Evolutionary conservation across 1,140 invertebrate genomes (phyloP).

Genomic region (Pseudoatta argentina): DNA sequence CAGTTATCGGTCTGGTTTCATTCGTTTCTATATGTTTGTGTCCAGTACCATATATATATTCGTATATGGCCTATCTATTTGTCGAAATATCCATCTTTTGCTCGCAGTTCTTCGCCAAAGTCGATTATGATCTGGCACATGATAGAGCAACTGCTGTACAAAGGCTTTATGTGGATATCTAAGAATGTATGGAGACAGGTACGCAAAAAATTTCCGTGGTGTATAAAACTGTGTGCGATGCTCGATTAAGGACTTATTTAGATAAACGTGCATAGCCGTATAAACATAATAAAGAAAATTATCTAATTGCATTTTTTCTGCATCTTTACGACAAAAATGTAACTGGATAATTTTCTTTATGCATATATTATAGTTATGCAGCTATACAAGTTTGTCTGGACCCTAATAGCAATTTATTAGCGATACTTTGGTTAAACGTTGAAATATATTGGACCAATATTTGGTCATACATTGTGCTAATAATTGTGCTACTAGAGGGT

Average conservation of each 20-base stretch:
- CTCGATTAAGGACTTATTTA: conserved; percentile 10
- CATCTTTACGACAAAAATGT: too few species aligned
- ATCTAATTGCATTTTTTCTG: too few species aligned
- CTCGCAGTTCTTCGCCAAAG: not conserved
- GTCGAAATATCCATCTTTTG: conserved; percentile 5
- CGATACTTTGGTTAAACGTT: too few species aligned
- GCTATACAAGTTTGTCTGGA: too few species aligned
- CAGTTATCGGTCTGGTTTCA: conserved; percentile 12
- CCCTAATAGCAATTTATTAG: too few species aligned
- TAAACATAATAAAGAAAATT: too few species aligned
- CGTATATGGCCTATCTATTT: conserved; percentile 22
- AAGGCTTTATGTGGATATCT: conserved; percentile 59
- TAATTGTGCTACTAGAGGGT: too few species aligned
- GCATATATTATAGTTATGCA: too few species aligned
- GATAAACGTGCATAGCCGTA: not conserved
- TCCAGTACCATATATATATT: conserved; percentile 37
- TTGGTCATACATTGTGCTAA: too few species aligned
- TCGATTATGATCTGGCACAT: conserved; percentile 76
- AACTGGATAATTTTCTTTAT: too few species aligned
- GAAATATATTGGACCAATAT: too few species aligned
- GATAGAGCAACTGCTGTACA: conserved; percentile 65
- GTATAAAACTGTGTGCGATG: too few species aligned
- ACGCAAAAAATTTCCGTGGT: conserved; percentile 34
- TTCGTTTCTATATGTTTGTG: not conserved
- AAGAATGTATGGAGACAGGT: conserved; percentile 72